Percentiles rank a stretch among this genome's conserved stretches.
Evolutionary conservation across 2,113 vertebrate genomes (phyloP).

Genomic region (Recurvirostra avosetta): DNA sequence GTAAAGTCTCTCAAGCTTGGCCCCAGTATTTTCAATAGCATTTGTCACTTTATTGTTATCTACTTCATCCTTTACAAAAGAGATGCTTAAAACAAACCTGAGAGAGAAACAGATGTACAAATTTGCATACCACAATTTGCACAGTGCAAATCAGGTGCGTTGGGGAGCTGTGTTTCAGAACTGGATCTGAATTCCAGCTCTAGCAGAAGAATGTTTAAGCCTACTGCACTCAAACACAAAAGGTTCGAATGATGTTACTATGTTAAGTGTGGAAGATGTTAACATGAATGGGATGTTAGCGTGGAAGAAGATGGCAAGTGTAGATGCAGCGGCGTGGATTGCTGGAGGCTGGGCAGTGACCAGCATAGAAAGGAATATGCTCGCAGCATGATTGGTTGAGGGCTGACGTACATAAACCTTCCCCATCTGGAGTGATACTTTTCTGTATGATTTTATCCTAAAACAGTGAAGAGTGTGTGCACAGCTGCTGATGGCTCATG

Average conservation of each 20-base stretch:
- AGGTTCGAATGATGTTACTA: rapidly evolving
- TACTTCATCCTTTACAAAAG: background rate
- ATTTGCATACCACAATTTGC: background rate
- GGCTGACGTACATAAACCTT: background rate
- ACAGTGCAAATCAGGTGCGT: background rate
- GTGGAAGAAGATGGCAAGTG: background rate
- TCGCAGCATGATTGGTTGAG: background rate
- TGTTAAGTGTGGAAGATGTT: background rate
- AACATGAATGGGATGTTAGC: background rate
- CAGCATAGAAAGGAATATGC: background rate
- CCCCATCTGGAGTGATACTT: conserved; percentile 1
- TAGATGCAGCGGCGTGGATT: background rate
- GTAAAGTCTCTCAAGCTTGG: background rate
- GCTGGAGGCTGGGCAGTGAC: background rate
- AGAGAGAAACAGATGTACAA: background rate
- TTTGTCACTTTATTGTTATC: background rate
- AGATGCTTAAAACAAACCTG: background rate
- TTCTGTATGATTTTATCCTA: background rate
- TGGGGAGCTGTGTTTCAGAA: background rate
- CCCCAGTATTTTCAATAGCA: background rate
- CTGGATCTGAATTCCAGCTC: background rate
- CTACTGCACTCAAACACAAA: background rate
- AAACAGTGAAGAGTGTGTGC: background rate
- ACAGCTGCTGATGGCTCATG: conserved; percentile 39
- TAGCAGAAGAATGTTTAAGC: background rate